These are phyloP conservation scores for Pachydiplax longipennis DNA, from an alignment of 2,888 invertebrate species.

Conservation along the genomic window DNA sequence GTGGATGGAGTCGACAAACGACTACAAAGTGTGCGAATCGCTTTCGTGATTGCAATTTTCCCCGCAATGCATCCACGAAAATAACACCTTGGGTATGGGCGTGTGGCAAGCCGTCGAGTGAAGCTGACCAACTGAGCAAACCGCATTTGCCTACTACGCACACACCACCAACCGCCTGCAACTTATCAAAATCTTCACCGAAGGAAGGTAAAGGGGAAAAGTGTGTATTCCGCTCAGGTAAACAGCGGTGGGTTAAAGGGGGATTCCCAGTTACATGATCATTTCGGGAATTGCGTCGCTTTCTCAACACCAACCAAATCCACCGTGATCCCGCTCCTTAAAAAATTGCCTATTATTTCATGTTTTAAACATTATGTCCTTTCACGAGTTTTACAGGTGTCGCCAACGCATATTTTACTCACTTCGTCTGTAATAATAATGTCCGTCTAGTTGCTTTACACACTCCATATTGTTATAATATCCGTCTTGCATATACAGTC, in stretches of 20 bases:
- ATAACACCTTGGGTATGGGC: neutral
- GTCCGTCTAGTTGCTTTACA: too few relatives aligned
- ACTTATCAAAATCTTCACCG: neutral
- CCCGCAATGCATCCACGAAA: neutral
- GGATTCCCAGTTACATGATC: conserved; percentile 6
- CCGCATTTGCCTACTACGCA: neutral
- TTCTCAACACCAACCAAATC: too few relatives aligned
- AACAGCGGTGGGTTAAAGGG: neutral
- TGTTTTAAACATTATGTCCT: too few relatives aligned
- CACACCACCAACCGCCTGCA: neutral
- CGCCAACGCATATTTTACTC: too few relatives aligned
- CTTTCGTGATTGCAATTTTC: neutral
- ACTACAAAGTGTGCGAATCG: neutral
- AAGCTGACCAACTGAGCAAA: neutral
- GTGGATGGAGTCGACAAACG: neutral
- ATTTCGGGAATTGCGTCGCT: neutral
- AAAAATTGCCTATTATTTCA: too few relatives aligned
- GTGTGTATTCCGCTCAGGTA: neutral
- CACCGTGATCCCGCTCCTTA: too few relatives aligned
- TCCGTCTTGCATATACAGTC: too few relatives aligned
- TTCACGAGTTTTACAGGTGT: too few relatives aligned
- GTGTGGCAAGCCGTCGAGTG: neutral
- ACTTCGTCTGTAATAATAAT: too few relatives aligned
- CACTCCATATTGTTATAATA: too few relatives aligned
- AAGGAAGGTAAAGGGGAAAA: neutral